phyloP scores from a whole-genome alignment of 2,113 vertebrate species.

The Eudyptes chrysolophus region DNA sequence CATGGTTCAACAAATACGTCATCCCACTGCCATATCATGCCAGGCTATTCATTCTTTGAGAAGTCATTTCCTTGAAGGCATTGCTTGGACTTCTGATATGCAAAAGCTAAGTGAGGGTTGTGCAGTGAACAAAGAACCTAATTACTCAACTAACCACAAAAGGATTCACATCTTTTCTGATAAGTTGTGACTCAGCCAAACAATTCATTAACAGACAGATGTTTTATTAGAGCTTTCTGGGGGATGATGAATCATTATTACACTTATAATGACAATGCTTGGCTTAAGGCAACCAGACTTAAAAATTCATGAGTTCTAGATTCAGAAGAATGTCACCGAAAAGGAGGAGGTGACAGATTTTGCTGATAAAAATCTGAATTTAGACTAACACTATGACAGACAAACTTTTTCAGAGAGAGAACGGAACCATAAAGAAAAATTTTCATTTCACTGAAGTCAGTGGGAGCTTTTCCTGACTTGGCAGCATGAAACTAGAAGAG shows the following conservation, averaged over 20 bases:
- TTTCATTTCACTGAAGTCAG: neutral
- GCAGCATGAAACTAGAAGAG: neutral
- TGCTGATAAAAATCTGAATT: neutral
- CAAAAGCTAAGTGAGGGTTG: neutral
- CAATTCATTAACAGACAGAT: slow-evolving; percentile 6
- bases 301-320: neutral
- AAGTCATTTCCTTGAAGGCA: neutral
- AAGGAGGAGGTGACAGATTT: neutral
- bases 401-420: neutral
- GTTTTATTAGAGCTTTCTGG: neutral
- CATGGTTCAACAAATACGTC: neutral
- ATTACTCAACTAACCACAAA: neutral
- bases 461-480: neutral
- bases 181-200: neutral
- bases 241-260: neutral
- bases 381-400: neutral
- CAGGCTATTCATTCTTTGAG: neutral
- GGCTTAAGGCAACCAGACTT: neutral
- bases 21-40: neutral
- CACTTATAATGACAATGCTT: neutral
- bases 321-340: neutral
- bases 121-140: neutral
- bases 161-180: neutral
- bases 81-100: neutral
- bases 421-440: neutral